Evolutionary conservation across 2,797 vertebrate species (phyloP), one percentile per base, ranked within the genome.

Genomic region (Coreius guichenoti): DNA sequence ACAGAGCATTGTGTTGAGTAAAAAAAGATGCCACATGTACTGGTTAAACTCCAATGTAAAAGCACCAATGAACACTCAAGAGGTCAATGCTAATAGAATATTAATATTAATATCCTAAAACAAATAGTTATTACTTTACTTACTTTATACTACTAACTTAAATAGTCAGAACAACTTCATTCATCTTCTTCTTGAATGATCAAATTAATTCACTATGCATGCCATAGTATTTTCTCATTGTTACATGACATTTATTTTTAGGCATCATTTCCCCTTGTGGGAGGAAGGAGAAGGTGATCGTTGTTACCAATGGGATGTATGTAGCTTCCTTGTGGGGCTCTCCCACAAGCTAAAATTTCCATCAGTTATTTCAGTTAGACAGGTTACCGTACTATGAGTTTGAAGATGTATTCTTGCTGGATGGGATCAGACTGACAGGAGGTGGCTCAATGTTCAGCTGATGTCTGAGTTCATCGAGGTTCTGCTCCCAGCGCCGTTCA

Each of bases 401-500:
- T 47, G 21, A 90, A 4, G 68, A 65, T 23, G 36, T 75, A 56
- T 3, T 88, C 29, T 87, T 90, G 7, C 54, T 91, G 5, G 67
- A 33, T 14, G 87, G 23, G 1, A 43, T 16, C 6, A 87, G n/a
- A 21, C 16, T 73, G 78, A 92, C 19, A 1, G 90, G 86, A 0
- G 96, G 95, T 0, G 95, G 93, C 13, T 95, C 92, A 67, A 99
- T 98, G 89, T 96, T 94, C 1, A 99, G 95, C 91, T 99, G 97
- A 21, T 93, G 90, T 84, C 96, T 90, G 51, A 99, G 95, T 3
- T 97, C 95, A 14, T 92, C 88, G 16, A 99, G 90, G 3, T 91
- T 93, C 93, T 99, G 97, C 74, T 97, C 97, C 98, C 98, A 99
- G 79, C 97, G 96, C 23, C 89, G 94, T 92, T 99, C 98, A 0